phyloP scores from a whole-genome alignment of 2,888 invertebrate genomes.

The Drosophila mayaguana region DNA sequence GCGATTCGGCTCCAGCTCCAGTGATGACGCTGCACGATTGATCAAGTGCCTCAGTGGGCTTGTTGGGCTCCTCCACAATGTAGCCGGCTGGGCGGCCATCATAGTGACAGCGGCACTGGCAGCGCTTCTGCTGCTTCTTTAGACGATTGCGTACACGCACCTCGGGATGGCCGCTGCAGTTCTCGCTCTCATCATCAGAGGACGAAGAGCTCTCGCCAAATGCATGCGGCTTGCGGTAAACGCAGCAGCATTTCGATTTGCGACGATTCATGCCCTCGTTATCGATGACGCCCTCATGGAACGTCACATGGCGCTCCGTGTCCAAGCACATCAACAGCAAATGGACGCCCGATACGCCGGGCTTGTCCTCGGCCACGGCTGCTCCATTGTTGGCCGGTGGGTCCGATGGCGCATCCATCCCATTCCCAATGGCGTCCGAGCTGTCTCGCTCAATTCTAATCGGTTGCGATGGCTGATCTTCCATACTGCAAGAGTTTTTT shows the following conservation, averaged over 20 bases:
- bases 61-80: background rate
- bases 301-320: constrained; percentile 40
- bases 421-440: constrained; percentile 1
- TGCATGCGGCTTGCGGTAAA: constrained; percentile 60
- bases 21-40: constrained; percentile 16
- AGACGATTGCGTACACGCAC: constrained; percentile 51
- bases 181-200: constrained; percentile 70
- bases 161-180: constrained; percentile 72
- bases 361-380: constrained; percentile 10
- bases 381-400: background rate
- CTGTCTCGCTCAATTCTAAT: constrained; percentile 2
- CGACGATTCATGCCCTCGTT: constrained; percentile 63
- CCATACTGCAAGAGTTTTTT: constrained; percentile 21
- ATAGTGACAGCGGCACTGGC: constrained; percentile 4
- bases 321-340: constrained; percentile 35
- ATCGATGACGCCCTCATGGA: constrained; percentile 57
- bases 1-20: background rate
- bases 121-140: constrained; percentile 15
- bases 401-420: background rate
- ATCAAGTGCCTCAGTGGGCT: constrained; percentile 13
- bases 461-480: constrained; percentile 14
- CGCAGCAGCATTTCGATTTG: constrained; percentile 71
- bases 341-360: constrained; percentile 37
- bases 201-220: constrained; percentile 68
- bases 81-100: background rate